These are phyloP conservation scores for Oreochromis spilurus DNA, from an alignment of 2,113 vertebrate species.

Conservation along the genomic window DNA sequence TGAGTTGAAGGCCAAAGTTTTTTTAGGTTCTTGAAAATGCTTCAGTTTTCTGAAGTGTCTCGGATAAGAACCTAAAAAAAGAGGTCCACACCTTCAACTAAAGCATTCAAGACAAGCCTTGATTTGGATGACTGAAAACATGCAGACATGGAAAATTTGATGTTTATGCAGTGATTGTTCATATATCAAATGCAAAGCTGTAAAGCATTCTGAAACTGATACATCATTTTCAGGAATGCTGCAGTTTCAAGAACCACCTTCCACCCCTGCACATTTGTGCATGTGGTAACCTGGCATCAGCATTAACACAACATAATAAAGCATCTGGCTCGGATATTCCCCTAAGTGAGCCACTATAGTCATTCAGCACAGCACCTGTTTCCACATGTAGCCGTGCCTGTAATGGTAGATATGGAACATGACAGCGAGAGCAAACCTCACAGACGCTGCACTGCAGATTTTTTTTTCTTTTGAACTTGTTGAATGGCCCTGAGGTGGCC, in stretches of 20 bases:
- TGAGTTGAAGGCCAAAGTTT: background rate
- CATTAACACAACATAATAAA: conserved; percentile 47
- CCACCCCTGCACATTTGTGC: background rate
- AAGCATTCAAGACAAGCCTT: background rate
- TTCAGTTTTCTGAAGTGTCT: background rate
- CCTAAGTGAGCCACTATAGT: conserved; percentile 43
- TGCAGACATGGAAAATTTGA: background rate
- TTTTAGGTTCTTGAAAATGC: background rate
- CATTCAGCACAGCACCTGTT: conserved; percentile 46
- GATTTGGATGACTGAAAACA: background rate
- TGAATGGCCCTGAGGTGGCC: conserved; percentile 43
- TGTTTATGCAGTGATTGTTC: background rate
- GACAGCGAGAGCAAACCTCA: background rate
- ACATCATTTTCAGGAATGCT: background rate
- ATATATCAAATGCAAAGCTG: background rate
- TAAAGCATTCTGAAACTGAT: background rate
- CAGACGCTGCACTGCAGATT: conserved; percentile 2
- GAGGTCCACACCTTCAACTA: background rate
- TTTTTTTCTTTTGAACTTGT: conserved; percentile 32
- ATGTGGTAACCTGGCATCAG: conserved; percentile 10
- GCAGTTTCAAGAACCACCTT: background rate
- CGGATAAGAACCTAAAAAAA: background rate
- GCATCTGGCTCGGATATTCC: conserved; percentile 43
- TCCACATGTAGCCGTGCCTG: background rate
- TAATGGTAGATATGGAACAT: conserved; percentile 6